phyloP scores from a whole-genome alignment of 64 coral and sea anemone genomes.

The Exaiptasia diaphana region DNA sequence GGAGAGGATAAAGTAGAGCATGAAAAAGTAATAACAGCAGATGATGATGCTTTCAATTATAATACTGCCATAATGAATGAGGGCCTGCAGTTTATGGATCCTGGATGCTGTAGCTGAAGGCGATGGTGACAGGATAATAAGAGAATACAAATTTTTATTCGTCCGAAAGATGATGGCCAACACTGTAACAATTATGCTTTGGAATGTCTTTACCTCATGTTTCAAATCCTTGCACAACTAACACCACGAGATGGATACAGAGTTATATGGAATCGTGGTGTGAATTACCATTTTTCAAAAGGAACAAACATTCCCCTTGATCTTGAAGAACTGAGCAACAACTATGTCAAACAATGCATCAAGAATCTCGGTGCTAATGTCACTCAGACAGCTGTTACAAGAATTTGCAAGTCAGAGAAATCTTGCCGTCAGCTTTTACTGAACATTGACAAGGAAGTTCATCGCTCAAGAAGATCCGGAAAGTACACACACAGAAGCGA shows the following conservation, averaged over 20 bases:
- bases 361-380: conserved; percentile 44
- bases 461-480: neutral
- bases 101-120: conserved; percentile 49
- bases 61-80: conserved; percentile 9
- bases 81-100: conserved; percentile 33
- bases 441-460: neutral
- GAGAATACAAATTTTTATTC: conserved; percentile 46
- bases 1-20: neutral
- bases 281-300: neutral
- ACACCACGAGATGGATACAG: conserved; percentile 39
- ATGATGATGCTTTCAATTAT: conserved; percentile 57
- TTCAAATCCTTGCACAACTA: conserved; percentile 15
- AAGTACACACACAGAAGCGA: conserved; percentile 1
- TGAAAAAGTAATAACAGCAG: neutral
- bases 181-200: conserved; percentile 60
- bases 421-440: neutral
- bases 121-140: conserved; percentile 41
- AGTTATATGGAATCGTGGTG: conserved; percentile 30
- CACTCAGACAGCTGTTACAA: neutral
- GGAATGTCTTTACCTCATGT: conserved; percentile 25
- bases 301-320: conserved; percentile 46
- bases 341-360: conserved; percentile 28
- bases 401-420: neutral
- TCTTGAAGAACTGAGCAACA: conserved; percentile 55
- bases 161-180: conserved; percentile 1